A percentile compares a stretch with the other conserved stretches of the same genome.
Evolutionary conservation across 2,797 vertebrate species (phyloP).

Genomic region (Bradypus variegatus): DNA sequence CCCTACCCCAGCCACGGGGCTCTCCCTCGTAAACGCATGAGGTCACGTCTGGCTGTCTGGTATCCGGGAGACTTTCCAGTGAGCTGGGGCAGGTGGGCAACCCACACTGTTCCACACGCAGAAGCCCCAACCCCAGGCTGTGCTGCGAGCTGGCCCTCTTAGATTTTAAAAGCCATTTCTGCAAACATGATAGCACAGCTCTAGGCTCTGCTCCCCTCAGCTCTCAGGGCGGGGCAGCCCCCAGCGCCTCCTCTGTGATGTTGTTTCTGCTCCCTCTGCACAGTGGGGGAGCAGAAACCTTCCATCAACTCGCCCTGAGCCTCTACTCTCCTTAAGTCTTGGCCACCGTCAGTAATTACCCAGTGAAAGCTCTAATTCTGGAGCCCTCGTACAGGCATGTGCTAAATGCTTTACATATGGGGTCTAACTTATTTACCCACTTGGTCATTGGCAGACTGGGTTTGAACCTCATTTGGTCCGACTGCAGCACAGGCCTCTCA

Average conservation of each 20-base stretch:
- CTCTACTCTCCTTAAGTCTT: neutral
- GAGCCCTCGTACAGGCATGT: neutral
- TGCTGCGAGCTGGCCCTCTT: neutral
- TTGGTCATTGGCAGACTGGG: neutral
- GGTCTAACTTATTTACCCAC: neutral
- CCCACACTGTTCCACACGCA: neutral
- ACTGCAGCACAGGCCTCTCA: neutral
- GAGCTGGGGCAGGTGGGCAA: conserved; percentile 29
- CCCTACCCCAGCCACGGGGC: neutral
- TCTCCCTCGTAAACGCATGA: conserved; percentile 52
- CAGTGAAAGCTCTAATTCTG: neutral
- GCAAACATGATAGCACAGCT: neutral
- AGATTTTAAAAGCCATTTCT: neutral
- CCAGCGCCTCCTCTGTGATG: neutral
- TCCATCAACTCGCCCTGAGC: fast-evolving
- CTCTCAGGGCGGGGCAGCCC: neutral
- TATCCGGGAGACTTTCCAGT: conserved; percentile 53
- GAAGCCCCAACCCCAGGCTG: neutral
- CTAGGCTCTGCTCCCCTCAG: neutral
- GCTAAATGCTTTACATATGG: neutral
- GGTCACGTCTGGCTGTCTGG: conserved; percentile 56
- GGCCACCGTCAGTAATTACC: no score
- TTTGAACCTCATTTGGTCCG: neutral
- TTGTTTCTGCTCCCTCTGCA: no score
- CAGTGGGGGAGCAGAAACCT: neutral